These are phyloP conservation scores for Calephelis nemesis DNA, from an alignment of 1,140 invertebrate genomes.

Conservation along the genomic window DNA sequence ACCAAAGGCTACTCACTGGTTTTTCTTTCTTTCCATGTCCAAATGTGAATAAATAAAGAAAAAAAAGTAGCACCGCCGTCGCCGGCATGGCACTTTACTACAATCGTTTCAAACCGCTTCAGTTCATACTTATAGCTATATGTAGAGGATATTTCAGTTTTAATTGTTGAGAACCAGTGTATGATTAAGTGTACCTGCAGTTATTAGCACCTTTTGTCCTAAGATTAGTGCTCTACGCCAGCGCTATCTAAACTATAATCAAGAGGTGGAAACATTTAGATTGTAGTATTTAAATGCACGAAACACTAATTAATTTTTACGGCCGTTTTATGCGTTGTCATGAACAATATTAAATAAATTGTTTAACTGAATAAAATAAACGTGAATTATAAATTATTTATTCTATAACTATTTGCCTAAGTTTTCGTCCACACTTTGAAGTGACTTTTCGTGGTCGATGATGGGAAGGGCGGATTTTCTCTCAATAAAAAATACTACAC, in stretches of 20 bases:
- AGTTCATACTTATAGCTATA: neutral
- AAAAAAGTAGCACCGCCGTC: slow-evolving; percentile 39
- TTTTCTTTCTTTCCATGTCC: slow-evolving; percentile 50
- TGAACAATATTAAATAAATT: too few relatives aligned
- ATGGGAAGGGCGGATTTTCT: too few relatives aligned
- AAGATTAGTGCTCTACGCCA: slow-evolving; percentile 22
- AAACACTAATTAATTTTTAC: too few relatives aligned
- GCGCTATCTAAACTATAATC: slow-evolving; percentile 46
- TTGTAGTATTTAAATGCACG: neutral
- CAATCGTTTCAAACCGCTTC: neutral
- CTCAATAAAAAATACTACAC: too few relatives aligned
- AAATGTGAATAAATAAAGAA: slow-evolving; percentile 35
- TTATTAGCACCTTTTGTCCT: slow-evolving; percentile 44
- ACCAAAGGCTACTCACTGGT: slow-evolving; percentile 45
- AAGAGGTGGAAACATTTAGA: slow-evolving; percentile 45
- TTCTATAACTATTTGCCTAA: too few relatives aligned
- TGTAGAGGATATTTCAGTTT: neutral
- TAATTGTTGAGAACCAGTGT: neutral
- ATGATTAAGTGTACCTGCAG: neutral
- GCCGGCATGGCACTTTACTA: slow-evolving; percentile 49
- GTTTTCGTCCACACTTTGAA: too few relatives aligned
- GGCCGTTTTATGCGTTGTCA: too few relatives aligned
- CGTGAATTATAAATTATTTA: too few relatives aligned
- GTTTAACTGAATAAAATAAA: too few relatives aligned
- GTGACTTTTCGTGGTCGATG: too few relatives aligned